These are phyloP conservation scores for Caranx ignobilis DNA, from an alignment of 2,113 vertebrate species.

Conservation along the genomic window DNA sequence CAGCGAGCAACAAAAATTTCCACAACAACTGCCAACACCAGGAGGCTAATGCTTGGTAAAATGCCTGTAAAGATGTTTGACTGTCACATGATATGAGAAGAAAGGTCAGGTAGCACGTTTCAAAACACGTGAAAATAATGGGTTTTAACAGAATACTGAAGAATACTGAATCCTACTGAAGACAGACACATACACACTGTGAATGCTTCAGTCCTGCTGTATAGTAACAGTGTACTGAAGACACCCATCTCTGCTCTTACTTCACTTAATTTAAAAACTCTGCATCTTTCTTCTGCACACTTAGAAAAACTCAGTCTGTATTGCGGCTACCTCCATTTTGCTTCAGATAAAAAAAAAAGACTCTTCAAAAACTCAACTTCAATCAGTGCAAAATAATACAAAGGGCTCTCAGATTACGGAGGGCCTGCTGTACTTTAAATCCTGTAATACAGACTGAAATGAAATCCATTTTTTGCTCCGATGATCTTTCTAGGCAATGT, in stretches of 20 bases:
- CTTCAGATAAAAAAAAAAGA: constrained; percentile 53
- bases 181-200: constrained; percentile 27
- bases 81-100: too few relatives aligned
- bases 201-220: constrained; percentile 52
- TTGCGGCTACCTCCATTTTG: constrained; percentile 62
- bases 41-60: too few relatives aligned
- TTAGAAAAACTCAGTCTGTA: constrained; percentile 61
- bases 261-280: constrained; percentile 64
- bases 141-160: not conserved
- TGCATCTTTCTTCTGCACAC: constrained; percentile 48
- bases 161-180: too few relatives aligned
- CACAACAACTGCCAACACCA: too few relatives aligned
- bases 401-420: constrained; percentile 73
- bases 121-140: not conserved
- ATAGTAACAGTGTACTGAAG: constrained; percentile 58
- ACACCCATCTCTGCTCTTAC: constrained; percentile 54
- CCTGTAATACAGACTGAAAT: constrained; percentile 78
- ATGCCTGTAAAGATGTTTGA: not conserved
- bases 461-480: constrained; percentile 84
- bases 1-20: too few relatives aligned
- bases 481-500: constrained; percentile 81
- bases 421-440: constrained; percentile 76
- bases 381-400: constrained; percentile 77
- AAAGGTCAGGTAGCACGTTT: not conserved
- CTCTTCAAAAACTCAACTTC: constrained; percentile 73